Evolutionary conservation across 35 echinoderm and acorn worm species (phyloP), one percentile per base, ranked within the genome.

Genomic region (Ophioderma brevispina): DNA sequence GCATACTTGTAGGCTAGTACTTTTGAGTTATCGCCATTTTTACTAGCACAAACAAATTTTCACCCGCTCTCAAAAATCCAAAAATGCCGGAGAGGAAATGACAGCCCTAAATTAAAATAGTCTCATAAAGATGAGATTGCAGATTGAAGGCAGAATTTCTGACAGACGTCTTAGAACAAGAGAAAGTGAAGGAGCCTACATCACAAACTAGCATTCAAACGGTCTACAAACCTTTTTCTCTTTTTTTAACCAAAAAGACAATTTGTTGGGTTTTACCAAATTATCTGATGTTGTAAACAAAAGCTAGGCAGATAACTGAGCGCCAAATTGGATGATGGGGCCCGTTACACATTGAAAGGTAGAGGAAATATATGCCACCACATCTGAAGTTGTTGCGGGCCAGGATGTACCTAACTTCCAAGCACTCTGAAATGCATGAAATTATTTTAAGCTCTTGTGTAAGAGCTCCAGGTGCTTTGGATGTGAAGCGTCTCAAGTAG

Each of bases 361-460:
- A n/a, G n/a, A 77, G 64, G 80, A 31, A 38, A 91, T 77, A 84
- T 56, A 91, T 17, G 28, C 79, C 1, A 42, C 50, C 3, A 91
- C 38, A 13, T 91, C 40, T 25, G 31, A 18, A 81, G 34, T 32
- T 31, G 17, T 30, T 19, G 21, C 36, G 1, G 76, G 21, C 76
- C 23, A 30, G 0, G 23, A 1, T 28, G 15, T 19, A 19, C 76
- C n/a, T 1, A 28, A 17, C 31, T 18, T 32, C 19, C 18, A 28
- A 30, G 21, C 1, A 17, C 36, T 36, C 76, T 31, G 33, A n/a
- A n/a, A 78, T 17, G 14, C 17, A 28, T 78, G 32, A 78, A 78
- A 78, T 1, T 78, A 30, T 28, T 17, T 28, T 30, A 1, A 17
- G 76, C 76, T 32, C 76, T 78, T 28, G 14, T 78, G 33, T 78